These are phyloP conservation scores for Helleia helle DNA, from an alignment of 2,888 invertebrate genomes.

Conservation along the genomic window DNA sequence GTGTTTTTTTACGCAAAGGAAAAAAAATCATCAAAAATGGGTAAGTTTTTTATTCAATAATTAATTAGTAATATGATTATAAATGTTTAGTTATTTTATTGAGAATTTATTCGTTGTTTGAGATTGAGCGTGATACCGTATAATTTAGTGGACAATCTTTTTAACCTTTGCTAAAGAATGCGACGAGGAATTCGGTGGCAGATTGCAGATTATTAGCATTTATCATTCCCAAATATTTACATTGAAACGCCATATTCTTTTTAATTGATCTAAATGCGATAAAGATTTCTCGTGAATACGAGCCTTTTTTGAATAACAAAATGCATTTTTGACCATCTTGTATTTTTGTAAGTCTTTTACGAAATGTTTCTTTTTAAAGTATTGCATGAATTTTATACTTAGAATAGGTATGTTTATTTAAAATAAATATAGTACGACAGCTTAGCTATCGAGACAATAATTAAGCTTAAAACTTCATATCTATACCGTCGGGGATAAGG, in stretches of 20 bases:
- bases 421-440: neutral
- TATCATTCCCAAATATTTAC: constrained; percentile 51
- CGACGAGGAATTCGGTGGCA: constrained; percentile 59
- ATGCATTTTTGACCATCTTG: neutral
- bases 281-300: constrained; percentile 40
- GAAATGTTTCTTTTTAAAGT: too few species aligned
- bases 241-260: constrained; percentile 43
- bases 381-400: too few species aligned
- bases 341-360: neutral
- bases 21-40: constrained; percentile 24
- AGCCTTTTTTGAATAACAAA: constrained; percentile 13
- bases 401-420: too few species aligned
- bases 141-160: constrained; percentile 40
- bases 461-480: neutral
- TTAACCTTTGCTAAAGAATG: constrained; percentile 45
- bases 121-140: constrained; percentile 20
- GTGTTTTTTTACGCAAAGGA: constrained; percentile 17
- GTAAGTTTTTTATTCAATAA: constrained; percentile 24
- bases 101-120: constrained; percentile 15
- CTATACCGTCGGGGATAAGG: constrained; percentile 24
- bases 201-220: constrained; percentile 59
- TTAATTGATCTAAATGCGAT: constrained; percentile 40
- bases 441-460: neutral
- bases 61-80: constrained; percentile 12
- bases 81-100: constrained; percentile 9